These are phyloP conservation scores for Pteropus rufus DNA, from an alignment of 2,797 vertebrate species.

Conservation along the genomic window DNA sequence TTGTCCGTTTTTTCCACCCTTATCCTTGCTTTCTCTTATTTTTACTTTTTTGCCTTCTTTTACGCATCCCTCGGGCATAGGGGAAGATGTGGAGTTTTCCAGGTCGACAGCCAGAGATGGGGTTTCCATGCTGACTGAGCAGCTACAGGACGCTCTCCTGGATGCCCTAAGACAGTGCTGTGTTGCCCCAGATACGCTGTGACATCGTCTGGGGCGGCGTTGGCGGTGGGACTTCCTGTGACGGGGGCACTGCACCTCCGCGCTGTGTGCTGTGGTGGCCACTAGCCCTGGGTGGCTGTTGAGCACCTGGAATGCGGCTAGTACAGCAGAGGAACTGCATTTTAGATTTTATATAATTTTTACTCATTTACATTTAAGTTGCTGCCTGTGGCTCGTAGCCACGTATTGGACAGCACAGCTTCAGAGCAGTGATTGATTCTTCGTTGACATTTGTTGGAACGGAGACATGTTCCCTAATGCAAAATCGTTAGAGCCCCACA, in stretches of 20 bases:
- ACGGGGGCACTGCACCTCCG: not conserved
- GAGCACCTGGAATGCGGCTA: not conserved
- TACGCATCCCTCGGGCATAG: not conserved
- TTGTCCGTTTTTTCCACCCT: rapidly evolving
- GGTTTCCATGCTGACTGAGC: not conserved
- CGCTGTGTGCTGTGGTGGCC: not conserved
- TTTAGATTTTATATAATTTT: not conserved
- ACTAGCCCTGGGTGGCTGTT: rapidly evolving
- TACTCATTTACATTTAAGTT: not conserved
- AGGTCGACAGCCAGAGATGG: not conserved
- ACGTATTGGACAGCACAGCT: rapidly evolving
- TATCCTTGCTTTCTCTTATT: not conserved
- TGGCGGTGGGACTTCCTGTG: not conserved
- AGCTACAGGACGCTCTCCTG: not conserved
- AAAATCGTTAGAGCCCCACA: rapidly evolving
- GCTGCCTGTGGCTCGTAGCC: rapidly evolving
- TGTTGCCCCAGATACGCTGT: not conserved
- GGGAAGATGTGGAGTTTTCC: not conserved
- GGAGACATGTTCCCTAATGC: rapidly evolving
- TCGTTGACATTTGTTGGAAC: rapidly evolving
- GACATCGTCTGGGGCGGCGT: not conserved
- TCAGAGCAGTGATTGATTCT: not conserved
- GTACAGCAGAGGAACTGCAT: not conserved
- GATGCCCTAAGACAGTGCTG: not conserved
- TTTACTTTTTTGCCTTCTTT: not conserved